Base-by-base conservation (phyloP, 2,113 vertebrate genomes). In the Pachypanchax playfairii region DNA sequence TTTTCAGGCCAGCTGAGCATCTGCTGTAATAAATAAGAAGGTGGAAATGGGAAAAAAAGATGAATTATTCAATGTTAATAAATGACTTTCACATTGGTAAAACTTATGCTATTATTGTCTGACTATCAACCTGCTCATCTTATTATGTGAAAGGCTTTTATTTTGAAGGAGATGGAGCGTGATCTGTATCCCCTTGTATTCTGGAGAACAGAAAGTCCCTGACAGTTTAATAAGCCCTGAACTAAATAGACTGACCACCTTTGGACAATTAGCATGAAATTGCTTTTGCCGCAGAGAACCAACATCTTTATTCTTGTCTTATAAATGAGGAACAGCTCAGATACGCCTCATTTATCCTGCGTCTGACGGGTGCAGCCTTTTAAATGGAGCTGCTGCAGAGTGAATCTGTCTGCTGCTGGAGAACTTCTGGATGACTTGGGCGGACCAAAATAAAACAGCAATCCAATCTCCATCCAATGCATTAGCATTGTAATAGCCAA, bases 401-500 rank as follows among this genome's bases (percentile, higher is more conserved):
- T 6, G 3, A 55, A 41, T 63, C 46, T 33, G 20, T 49, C 59
- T 65, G 18, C 10, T 50, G 4, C 1, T 22, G 21, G 26, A 47
- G 48, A 58, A 64, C 51, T 50, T 63, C 15, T 26, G 39, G 49
- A 59, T 55, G 17, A 38, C 29, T 44, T 24, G 36, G 58, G 36
- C 53, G 43, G 69, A 52, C 48, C 65, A 47, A 65, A 75, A 83
- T 67, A 39, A 77, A 73, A 65, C 8, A 18, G 31, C 62, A 28
- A 73, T 75, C 66, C 51, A 62, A 63, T 75, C 51, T 51, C 49
- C 51, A 42, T 73, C 63, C 66, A 25, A 31, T 25, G 22, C 48
- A 84, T 84, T 76, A 78, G 66, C 73, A 79, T 85, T 78, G 55
- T 75, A 75, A 82, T 64, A 51, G 73, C 65, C 24, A 57, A 58